Conservation (phyloP, 2,113 vertebrate species). For the Glareola pratincola region DNA sequence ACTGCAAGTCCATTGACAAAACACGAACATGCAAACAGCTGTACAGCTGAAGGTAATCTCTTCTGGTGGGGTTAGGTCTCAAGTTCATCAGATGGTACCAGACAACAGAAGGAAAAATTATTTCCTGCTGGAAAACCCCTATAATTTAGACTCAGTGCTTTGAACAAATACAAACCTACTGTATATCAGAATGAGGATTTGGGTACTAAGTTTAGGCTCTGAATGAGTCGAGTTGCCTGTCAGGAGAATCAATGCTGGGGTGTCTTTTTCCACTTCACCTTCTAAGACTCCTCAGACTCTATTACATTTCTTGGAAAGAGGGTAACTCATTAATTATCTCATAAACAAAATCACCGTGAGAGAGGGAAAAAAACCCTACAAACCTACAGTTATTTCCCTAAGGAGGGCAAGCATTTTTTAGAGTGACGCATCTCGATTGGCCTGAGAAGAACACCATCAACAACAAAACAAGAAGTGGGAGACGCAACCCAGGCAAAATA, state of each 20-base stretch:
- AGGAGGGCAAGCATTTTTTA: background rate
- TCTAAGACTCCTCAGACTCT: background rate
- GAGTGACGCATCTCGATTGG: background rate
- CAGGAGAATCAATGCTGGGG: background rate
- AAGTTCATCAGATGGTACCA: background rate
- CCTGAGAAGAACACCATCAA: background rate
- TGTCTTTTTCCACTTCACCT: background rate
- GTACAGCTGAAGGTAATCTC: background rate
- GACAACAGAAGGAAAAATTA: background rate
- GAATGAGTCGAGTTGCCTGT: background rate
- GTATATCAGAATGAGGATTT: background rate
- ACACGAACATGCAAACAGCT: background rate
- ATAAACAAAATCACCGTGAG: background rate
- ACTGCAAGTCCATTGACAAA: background rate
- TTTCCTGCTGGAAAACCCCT: background rate
- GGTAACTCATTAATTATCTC: background rate
- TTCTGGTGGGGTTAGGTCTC: background rate
- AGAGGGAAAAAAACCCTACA: background rate
- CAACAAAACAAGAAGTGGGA: background rate
- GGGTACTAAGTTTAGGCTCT: background rate
- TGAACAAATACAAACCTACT: background rate
- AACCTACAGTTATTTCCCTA: background rate
- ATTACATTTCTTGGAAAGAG: background rate
- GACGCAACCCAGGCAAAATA: background rate
- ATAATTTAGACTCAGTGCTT: background rate